Base-by-base conservation (phyloP, 92 coral and sea anemone species). In the Bergia puertoricense region DNA sequence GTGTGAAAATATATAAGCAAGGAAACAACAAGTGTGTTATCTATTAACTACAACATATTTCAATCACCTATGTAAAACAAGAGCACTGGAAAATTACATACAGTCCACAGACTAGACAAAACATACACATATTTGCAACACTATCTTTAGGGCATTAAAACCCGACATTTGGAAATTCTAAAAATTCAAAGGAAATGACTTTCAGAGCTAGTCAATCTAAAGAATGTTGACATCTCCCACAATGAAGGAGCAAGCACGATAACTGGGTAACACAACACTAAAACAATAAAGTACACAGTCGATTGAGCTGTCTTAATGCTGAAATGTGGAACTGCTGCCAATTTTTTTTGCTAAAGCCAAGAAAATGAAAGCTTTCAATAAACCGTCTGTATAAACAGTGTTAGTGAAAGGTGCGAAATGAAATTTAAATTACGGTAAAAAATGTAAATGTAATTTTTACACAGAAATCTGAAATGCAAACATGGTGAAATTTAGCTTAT, bases 381-480 rank as follows among this genome's bases (percentile, higher is more conserved):
- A 80, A 57, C 69, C 57, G n/a, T 37, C 67, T 80, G 43, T 9
- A 20, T 51, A 80, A 77, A 80, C 66, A 57, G 66, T 22, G n/a
- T 20, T 18, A 62, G 23, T 45, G 75, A 45, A 84, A 48, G 65
- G 67, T 69, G 77, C 16, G 41, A 67, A 46, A n/a, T 44, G 69
- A 62, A 62, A 62, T 45, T 36, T 8, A 74, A 38, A 20, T 71
- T 71, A 42, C 5, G 41, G 30, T 5, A 38, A 71, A 13, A 84
- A 41, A 72, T 45, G 37, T 30, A 36, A 44, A 66, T 37, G n/a
- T 23, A 59, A 0, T 82, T 41, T 59, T 42, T 66, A 65, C 85
- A 80, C 48, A 23, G 72, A 15, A 80, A 80, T n/a, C 45, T 69
- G 67, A 68, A 42, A 67, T 6, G 72, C 74, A 84, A 68, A 84